Evolutionary conservation across 1,140 invertebrate species (phyloP).

Genomic region (Drosophila neocordata): DNA sequence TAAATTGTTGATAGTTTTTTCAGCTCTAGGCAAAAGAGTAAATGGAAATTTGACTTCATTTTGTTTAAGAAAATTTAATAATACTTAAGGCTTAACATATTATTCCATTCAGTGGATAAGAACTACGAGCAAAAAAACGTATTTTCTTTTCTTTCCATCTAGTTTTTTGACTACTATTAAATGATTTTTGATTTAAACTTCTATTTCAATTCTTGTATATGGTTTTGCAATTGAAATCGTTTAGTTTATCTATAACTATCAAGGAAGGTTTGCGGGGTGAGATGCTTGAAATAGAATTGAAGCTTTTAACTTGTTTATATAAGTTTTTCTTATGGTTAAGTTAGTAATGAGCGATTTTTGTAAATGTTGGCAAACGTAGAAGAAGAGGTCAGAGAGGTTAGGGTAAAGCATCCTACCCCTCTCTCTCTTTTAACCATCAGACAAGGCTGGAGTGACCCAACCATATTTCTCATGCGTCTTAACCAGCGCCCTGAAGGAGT

Average conservation of each 20-base stretch:
- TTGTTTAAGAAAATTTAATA: slow-evolving; percentile 22
- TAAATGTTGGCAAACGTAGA: slow-evolving; percentile 65
- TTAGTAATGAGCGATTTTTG: slow-evolving; percentile 33
- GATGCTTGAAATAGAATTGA: not conserved
- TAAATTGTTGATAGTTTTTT: not conserved
- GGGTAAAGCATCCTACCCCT: not conserved
- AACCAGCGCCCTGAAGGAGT: slow-evolving; percentile 92
- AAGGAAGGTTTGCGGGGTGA: not conserved
- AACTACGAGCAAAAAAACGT: slow-evolving; percentile 47
- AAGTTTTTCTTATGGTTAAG: slow-evolving; percentile 16
- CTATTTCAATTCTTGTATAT: slow-evolving; percentile 29
- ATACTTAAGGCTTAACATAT: slow-evolving; percentile 43
- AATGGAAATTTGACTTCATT: slow-evolving; percentile 42
- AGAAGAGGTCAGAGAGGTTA: slow-evolving; percentile 7
- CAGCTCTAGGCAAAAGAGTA: slow-evolving; percentile 19
- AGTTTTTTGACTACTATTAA: slow-evolving; percentile 8
- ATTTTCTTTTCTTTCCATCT: slow-evolving; percentile 42
- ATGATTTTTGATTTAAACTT: slow-evolving; percentile 17
- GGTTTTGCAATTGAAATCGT: slow-evolving; percentile 57
- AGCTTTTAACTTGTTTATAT: slow-evolving; percentile 10
- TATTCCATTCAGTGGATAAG: slow-evolving; percentile 31
- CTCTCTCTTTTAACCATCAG: slow-evolving; percentile 87
- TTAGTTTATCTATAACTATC: slow-evolving; percentile 37
- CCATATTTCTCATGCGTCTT: slow-evolving; percentile 95
- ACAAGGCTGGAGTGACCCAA: slow-evolving; percentile 92